Conservation (phyloP, 2,888 invertebrate genomes). For the Anthoptus insignis region DNA sequence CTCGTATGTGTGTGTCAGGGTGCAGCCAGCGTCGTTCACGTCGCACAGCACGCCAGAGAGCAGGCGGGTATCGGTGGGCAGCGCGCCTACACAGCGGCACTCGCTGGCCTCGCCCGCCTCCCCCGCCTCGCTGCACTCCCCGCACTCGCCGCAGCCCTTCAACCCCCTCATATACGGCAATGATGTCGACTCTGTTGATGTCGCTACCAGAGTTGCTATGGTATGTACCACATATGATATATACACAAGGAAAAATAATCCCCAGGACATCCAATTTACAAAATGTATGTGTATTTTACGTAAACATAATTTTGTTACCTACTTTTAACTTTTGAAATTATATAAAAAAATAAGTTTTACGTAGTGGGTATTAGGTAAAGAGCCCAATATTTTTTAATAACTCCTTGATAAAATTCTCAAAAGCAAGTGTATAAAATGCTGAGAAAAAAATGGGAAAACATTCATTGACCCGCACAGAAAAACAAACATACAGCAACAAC, state of each 20-base stretch:
- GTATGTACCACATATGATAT: slow-evolving; percentile 85
- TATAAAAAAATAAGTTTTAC: no score
- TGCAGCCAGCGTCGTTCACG: slow-evolving; percentile 65
- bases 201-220: slow-evolving; percentile 99
- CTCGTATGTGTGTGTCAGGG: slow-evolving; percentile 55
- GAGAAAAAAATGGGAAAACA: no score
- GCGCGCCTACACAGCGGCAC: slow-evolving; percentile 52
- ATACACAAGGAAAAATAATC: no score
- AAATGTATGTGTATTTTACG: no score
- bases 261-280: no score
- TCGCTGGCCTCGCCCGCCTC: slow-evolving; percentile 62
- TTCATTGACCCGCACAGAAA: no score
- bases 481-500: no score
- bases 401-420: no score
- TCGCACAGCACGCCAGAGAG: slow-evolving; percentile 77
- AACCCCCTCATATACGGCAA: slow-evolving; percentile 98
- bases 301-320: no score
- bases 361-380: background rate
- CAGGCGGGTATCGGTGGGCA: slow-evolving; percentile 73
- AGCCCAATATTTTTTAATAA: no score
- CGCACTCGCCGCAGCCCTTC: slow-evolving; percentile 80
- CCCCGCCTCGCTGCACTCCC: slow-evolving; percentile 52
- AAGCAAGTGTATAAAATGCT: no score
- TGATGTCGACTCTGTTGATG: slow-evolving; percentile 99
- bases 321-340: no score